Evolutionary conservation across 1,140 invertebrate genomes (phyloP).

Genomic region (Sycophaga agraensis): DNA sequence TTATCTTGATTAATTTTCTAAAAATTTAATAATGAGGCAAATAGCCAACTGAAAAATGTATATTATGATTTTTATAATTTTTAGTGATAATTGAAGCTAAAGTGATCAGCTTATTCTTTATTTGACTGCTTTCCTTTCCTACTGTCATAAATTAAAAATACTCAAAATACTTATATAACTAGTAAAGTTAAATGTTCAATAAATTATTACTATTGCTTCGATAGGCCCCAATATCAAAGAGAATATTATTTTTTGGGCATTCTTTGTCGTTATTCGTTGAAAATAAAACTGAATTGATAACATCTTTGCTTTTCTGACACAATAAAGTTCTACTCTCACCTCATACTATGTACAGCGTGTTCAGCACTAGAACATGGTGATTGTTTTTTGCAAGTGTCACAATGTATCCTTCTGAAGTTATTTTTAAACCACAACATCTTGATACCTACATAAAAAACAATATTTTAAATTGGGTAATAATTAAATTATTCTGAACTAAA

Average conservation of each 20-base stretch:
- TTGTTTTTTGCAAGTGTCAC: slow-evolving; percentile 98
- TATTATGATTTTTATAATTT: slow-evolving; percentile 34
- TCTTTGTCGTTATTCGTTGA: slow-evolving; percentile 42
- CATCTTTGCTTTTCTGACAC: slow-evolving; percentile 19
- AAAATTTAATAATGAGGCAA: slow-evolving; percentile 40
- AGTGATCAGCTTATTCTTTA: slow-evolving; percentile 31
- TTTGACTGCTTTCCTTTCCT: slow-evolving; percentile 26
- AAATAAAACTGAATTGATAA: slow-evolving; percentile 35
- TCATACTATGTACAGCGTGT: slow-evolving; percentile 91
- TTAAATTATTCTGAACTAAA: background rate
- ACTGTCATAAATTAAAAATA: slow-evolving; percentile 50
- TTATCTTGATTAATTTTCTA: slow-evolving; percentile 27
- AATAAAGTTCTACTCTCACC: slow-evolving; percentile 43
- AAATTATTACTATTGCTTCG: slow-evolving; percentile 49
- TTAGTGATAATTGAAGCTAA: slow-evolving; percentile 43
- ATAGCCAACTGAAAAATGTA: slow-evolving; percentile 53
- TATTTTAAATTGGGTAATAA: background rate
- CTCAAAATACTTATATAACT: slow-evolving; percentile 43
- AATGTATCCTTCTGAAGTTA: slow-evolving; percentile 93
- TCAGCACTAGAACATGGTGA: slow-evolving; percentile 94
- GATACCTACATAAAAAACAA: slow-evolving; percentile 70
- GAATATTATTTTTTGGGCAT: slow-evolving; percentile 33
- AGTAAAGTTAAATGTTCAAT: slow-evolving; percentile 48
- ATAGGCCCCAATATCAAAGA: slow-evolving; percentile 51
- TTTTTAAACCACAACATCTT: slow-evolving; percentile 94